Base-by-base conservation (phyloP, 2,113 vertebrate species). In the Sorex fumeus region DNA sequence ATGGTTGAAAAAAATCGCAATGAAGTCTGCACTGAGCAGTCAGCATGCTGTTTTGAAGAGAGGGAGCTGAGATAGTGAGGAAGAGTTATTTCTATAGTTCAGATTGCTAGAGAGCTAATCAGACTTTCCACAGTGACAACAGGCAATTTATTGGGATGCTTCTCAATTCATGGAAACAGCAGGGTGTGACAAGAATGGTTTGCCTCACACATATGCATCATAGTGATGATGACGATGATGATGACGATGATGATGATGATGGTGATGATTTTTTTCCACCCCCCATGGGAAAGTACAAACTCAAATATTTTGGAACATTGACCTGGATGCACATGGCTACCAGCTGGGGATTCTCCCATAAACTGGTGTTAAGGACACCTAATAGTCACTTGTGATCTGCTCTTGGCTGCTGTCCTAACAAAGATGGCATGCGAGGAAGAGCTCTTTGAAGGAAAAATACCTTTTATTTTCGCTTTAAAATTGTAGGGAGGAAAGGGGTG, bases 141-240 rank as follows among this genome's bases (percentile, higher is more conserved):
- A 2, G 40, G 34, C 88, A 92, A 79, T 93, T 94, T 87, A 88
- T 92, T 94, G 84, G 95, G 87, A 93, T 69, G 76, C 84, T 92
- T 96, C 80, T 94, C 72, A 66, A 80, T 57, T 93, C 91, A 81
- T 87, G 81, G 72, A 80, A 87, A 92, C 89, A 90, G 92, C 91
- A 70, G 84, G 80, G 72, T 87, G n/a, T 91, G 86, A 94, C 88
- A 81, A 93, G 69, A 94, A 92, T n/a, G 75, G 62, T 96, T 96
- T 95, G 32, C 47, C 57, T 84, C 87, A 91, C 53, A 90, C 28
- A 47, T 32, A 90, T 19, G 76, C n/a, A 50, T 75, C 40, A 87
- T 34, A 77, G 69, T n/a, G 62, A 90, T 72, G 81, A 81, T 72
- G 75, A 32, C 66, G 43, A 78, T 71, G 67, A 25, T 43, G n/a